Conservation (phyloP, 30 jellyfish, hydroid and myxozoan species). For the Catostylus mosaicus region DNA sequence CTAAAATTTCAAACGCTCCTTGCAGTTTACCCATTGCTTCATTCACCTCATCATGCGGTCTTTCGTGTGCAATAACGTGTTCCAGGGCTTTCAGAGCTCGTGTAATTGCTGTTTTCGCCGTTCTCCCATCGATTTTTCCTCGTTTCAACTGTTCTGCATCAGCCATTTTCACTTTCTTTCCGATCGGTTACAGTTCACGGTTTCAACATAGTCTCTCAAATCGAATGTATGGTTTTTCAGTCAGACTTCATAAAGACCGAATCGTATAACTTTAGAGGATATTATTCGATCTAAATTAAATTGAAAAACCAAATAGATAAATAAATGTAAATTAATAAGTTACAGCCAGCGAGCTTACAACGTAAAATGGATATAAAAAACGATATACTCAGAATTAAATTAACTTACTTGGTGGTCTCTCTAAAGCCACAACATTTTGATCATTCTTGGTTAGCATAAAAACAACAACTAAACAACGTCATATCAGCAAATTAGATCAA, state of each 20-base stretch:
- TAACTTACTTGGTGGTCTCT: too few species aligned
- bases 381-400: too few species aligned
- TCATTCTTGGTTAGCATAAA: too few species aligned
- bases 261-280: background rate
- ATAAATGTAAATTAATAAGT: too few species aligned
- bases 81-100: conserved; percentile 10
- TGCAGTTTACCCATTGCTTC: background rate
- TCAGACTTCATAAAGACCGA: background rate
- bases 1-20: conserved; percentile 11
- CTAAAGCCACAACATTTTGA: too few species aligned
- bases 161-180: conserved; percentile 2
- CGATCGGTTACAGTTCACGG: background rate
- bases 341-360: too few species aligned
- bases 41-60: conserved; percentile 21
- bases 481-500: too few species aligned
- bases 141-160: conserved; percentile 9
- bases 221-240: background rate
- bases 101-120: conserved; percentile 29
- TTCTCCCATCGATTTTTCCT: conserved; percentile 27
- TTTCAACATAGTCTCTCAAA: background rate
- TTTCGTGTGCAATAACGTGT: background rate
- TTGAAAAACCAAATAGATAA: too few species aligned
- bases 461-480: background rate
- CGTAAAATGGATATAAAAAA: too few species aligned
- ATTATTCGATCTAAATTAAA: background rate